Conservation (phyloP, 2,113 vertebrate species). For the Grallaria varia region DNA sequence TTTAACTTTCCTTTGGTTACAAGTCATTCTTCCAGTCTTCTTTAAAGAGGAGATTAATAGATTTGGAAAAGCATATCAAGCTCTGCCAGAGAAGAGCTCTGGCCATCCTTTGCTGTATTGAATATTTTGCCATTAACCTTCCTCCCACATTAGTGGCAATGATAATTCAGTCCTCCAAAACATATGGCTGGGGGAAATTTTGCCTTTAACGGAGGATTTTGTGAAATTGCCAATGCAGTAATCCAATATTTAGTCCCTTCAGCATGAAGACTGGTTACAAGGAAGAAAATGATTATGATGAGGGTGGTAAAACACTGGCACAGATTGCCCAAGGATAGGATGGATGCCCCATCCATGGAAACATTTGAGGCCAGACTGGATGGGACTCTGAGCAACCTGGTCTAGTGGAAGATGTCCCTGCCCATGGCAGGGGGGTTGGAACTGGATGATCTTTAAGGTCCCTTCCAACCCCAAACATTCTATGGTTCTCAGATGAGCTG, state of each 20-base stretch:
- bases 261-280: neutral
- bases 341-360: neutral
- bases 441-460: neutral
- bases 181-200: neutral
- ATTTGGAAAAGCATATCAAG: neutral
- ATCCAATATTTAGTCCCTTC: neutral
- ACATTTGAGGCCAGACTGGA: neutral
- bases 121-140: neutral
- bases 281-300: accelerated
- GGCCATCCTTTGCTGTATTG: neutral
- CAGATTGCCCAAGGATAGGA: neutral
- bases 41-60: neutral
- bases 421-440: neutral
- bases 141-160: accelerated
- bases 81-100: neutral
- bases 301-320: neutral
- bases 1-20: slow-evolving; percentile 2
- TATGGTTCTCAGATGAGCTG: neutral
- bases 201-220: neutral
- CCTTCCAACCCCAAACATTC: neutral
- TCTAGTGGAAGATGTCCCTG: neutral
- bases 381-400: neutral
- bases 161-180: neutral
- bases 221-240: neutral
- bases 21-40: neutral